Evolutionary conservation across 1,140 invertebrate species (phyloP), one percentile per base, ranked within the genome.

Genomic region (Drosophila truncata): DNA sequence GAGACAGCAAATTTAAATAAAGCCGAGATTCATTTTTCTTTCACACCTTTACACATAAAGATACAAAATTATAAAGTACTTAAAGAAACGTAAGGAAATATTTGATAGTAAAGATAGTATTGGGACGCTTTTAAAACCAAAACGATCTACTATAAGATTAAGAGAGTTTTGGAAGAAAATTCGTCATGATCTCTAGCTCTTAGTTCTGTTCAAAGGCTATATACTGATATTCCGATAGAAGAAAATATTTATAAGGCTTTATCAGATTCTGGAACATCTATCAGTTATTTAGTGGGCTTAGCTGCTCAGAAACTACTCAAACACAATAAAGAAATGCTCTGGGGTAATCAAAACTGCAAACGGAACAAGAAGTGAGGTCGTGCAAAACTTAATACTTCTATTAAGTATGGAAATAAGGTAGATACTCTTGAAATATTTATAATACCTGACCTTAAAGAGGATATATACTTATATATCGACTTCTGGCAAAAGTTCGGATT

Each of bases 161-260:
- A 31, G 27, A 18, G 49, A 52, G 9, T 52, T 31, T 52, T 52
- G n/a, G 16, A 52, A 52, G 49, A 52, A 23, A 8, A 13, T 25
- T 16, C 44, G 13, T 47, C 7, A 25, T 3, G 44, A 46, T 0
- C n/a, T 18, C 10, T 41, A 18, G 39, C 18, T 4, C 39, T 41
- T 18, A 18, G 4, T 41, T 10, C n/a, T 18, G n/a, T 18, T 11
- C n/a, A 41, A 41, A 18, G 39, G 18, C 39, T 41, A 8, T 41
- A 41, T 9, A 41, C 37, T 3, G 16, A 41, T n/a, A 41, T 41
- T 13, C 7, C 37, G 1, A 41, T 41, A 18, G 39, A 18, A 41
- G 1, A 41, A n/a, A n/a, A n/a, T n/a, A n/a, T n/a, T n/a, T 10
- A 41, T n/a, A n/a, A 41, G 3, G 39, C 39, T 10, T 18, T 41